Evolutionary conservation across 2,797 vertebrate genomes (phyloP).

Genomic region (Sebastes iracundus): DNA sequence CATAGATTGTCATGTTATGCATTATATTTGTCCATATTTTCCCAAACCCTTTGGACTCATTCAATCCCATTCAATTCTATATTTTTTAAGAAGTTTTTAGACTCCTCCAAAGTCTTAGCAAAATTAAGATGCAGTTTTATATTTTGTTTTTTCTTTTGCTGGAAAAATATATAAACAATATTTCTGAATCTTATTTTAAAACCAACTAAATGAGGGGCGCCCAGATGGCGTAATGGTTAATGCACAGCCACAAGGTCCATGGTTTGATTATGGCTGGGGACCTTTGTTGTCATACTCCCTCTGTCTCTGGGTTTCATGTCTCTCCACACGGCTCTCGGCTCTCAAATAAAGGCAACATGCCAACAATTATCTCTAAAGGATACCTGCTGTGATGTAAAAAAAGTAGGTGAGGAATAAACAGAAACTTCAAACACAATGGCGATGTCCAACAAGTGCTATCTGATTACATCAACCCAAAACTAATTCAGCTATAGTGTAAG

Average conservation of each 20-base stretch:
- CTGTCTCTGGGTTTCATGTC: too few relatives aligned
- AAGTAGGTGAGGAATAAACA: background rate
- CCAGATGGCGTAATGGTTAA: background rate
- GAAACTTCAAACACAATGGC: background rate
- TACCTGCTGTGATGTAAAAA: background rate
- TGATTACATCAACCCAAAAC: background rate
- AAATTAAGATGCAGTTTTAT: too few relatives aligned
- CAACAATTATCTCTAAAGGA: too few relatives aligned
- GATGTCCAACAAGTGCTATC: background rate
- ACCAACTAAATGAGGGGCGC: background rate
- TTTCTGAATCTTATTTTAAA: background rate
- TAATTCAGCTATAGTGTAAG: background rate
- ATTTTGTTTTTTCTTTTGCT: background rate
- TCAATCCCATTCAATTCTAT: background rate
- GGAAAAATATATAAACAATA: background rate
- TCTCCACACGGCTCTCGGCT: background rate
- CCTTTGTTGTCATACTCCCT: too few relatives aligned
- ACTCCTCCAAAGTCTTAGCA: background rate
- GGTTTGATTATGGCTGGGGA: too few relatives aligned
- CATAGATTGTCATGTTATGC: background rate
- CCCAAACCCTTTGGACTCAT: background rate
- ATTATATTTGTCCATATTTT: background rate
- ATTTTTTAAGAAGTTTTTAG: background rate
- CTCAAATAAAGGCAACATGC: background rate
- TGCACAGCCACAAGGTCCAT: too few relatives aligned